phyloP scores from a whole-genome alignment of 2,888 invertebrate species.

The Pseudoips prasinana region DNA sequence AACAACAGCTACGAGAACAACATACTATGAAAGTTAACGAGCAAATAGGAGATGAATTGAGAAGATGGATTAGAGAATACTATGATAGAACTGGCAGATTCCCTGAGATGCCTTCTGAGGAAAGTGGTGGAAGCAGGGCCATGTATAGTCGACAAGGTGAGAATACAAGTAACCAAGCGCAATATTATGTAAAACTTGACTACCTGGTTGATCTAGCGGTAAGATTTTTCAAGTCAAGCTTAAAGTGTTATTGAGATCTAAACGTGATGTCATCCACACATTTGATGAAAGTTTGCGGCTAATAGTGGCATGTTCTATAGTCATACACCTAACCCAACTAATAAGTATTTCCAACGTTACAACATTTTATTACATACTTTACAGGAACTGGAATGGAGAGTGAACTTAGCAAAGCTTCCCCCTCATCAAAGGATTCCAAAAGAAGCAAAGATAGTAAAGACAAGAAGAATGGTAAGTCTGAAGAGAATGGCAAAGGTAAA shows the following conservation, averaged over 20 bases:
- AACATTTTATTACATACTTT: too few species aligned
- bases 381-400: conserved; percentile 86
- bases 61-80: conserved; percentile 93
- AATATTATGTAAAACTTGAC: too few species aligned
- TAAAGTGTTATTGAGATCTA: too few species aligned
- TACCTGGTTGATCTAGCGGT: background rate
- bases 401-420: conserved; percentile 90
- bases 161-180: too few species aligned
- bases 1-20: conserved; percentile 85
- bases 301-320: too few species aligned
- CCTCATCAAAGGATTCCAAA: conserved; percentile 90
- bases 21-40: conserved; percentile 91
- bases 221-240: too few species aligned
- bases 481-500: conserved; percentile 78
- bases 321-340: too few species aligned
- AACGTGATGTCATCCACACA: too few species aligned
- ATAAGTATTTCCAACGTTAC: too few species aligned
- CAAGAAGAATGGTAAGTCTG: conserved; percentile 76
- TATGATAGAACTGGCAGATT: conserved; percentile 91
- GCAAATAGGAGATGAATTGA: conserved; percentile 92
- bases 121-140: conserved; percentile 93
- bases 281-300: too few species aligned
- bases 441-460: conserved; percentile 88
- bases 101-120: conserved; percentile 95
- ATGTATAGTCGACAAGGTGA: conserved; percentile 90